Conservation (phyloP, 2,797 vertebrate species). For the Lepilemur septentrionalis region DNA sequence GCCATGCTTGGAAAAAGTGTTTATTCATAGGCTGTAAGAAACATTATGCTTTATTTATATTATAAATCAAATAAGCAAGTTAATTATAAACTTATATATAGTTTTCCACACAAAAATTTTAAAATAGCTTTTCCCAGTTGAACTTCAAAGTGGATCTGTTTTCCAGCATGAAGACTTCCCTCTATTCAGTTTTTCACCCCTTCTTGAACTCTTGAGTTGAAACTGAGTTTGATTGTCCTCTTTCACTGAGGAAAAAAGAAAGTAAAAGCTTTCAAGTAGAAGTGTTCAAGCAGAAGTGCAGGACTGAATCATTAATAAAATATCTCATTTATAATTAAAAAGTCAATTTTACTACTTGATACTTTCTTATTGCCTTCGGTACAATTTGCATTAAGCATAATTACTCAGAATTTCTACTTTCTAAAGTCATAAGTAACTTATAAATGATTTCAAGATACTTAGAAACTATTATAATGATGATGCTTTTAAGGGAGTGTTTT, state of each 20-base stretch:
- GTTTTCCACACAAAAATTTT: not conserved
- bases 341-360: not conserved
- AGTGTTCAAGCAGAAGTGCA: not conserved
- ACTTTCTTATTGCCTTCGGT: not conserved
- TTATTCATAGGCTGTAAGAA: not conserved
- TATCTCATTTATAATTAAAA: not conserved
- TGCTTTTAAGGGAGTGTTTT: not conserved
- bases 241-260: not conserved
- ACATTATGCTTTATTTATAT: not conserved
- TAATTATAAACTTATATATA: not conserved
- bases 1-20: slow-evolving; percentile 25
- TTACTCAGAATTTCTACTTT: not conserved
- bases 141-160: slow-evolving; percentile 10
- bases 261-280: not conserved
- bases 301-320: slow-evolving; percentile 19
- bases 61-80: slow-evolving; percentile 8
- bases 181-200: not conserved
- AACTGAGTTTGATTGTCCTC: not conserved
- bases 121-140: not conserved
- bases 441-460: slow-evolving; percentile 17
- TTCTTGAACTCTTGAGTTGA: slow-evolving; percentile 15
- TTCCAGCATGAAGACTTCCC: not conserved
- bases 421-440: not conserved
- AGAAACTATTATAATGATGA: not conserved
- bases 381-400: not conserved